Evolutionary conservation across 2,888 invertebrate species (phyloP).

Genomic region (Myopa tessellatipennis): DNA sequence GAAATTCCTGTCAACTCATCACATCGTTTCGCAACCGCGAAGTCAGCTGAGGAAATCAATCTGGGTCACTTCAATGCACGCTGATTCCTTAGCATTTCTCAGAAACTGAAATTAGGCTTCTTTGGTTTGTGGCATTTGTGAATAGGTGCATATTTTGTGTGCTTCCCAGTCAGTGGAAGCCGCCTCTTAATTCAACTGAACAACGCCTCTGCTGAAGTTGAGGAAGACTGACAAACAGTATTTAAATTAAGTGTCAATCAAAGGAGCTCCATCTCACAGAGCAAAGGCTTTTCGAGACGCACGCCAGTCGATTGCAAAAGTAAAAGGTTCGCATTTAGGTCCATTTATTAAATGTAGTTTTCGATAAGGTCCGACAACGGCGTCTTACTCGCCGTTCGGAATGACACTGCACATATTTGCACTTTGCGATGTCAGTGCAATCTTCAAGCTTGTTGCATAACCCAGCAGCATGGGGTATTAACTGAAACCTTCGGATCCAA

Average conservation of each 20-base stretch:
- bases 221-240: slow-evolving; percentile 50
- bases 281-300: slow-evolving; percentile 48
- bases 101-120: not conserved
- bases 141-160: not conserved
- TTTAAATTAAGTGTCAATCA: slow-evolving; percentile 57
- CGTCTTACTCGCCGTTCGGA: slow-evolving; percentile 6
- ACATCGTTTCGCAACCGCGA: too few species aligned
- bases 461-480: not conserved
- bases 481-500: not conserved
- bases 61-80: slow-evolving; percentile 18
- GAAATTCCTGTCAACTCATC: too few species aligned
- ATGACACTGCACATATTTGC: not conserved
- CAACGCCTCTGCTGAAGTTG: slow-evolving; percentile 39
- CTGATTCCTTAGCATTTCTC: not conserved
- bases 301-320: slow-evolving; percentile 45
- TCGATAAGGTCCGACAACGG: not conserved
- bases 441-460: slow-evolving; percentile 10
- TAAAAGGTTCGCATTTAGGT: slow-evolving; percentile 20
- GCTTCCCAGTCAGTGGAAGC: not conserved
- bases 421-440: slow-evolving; percentile 26
- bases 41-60: not conserved
- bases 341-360: slow-evolving; percentile 16
- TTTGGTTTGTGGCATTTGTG: not conserved
- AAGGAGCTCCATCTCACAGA: slow-evolving; percentile 27
- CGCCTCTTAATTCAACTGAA: slow-evolving; percentile 20